Base-by-base conservation (phyloP, 2,797 vertebrate species). In the Falco berigora region DNA sequence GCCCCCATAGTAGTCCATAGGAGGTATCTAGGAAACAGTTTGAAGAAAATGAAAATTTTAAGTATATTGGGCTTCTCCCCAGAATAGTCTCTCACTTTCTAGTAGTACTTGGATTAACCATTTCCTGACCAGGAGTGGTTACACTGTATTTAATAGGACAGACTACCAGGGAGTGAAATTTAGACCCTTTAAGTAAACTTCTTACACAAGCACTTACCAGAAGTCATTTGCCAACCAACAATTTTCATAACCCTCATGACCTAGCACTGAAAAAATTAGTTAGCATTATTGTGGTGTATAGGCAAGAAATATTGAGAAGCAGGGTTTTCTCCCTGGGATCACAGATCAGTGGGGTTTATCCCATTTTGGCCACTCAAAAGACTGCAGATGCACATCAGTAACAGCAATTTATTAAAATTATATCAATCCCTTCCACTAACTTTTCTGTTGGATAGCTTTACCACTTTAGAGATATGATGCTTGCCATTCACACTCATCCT, bases 371-470 rank as follows among this genome's bases (percentile, higher is more conserved):
- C 24, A 11, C 25, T 73, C 14, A 55, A 76, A 89, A 66, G 23
- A 10, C 12, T 1, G 0, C 5, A 91, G 32, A 62, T 1, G 1
- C 30, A 36, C 8, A n/a, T 5, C 47, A 52, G 11, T 27, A 64
- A 32, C 11, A 53, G 34, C 10, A 75, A 49, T 12, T 88, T 24
- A 34, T 36, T 36, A 32, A 56, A 59, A 32, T 47, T 18, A 5
- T 5, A 50, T 22, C 1, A 74, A 40, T 27, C n/a, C 15, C 6
- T 71, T 49, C 2, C 2, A n/a, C 53, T 64, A n/a, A 42, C 3
- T 32, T 86, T 69, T 30, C 42, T 63, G 5, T 50, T 36, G 30
- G 22, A 50, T 16, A 71, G 11, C 5, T 12, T 69, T 30, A 61
- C 9, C 55, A 55, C 8, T 56, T 63, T 30, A 58, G 28, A 58